Evolutionary conservation across 2,113 vertebrate species (phyloP), one percentile per base, ranked within the genome.

Genomic region (Brienomyrus longianalis): DNA sequence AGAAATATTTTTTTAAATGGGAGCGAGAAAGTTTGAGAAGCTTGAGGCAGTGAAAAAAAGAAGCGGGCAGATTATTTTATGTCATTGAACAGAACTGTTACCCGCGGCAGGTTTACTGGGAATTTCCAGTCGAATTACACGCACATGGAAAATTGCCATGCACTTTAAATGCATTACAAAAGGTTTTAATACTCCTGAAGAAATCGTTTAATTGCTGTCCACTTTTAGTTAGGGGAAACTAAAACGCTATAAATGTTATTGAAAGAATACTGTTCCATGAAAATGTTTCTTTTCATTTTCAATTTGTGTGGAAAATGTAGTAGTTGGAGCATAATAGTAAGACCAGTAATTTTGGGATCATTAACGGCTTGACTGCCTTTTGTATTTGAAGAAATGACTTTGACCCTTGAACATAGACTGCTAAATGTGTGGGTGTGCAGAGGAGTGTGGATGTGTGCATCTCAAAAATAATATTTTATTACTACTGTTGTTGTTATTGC

Each of bases 191-290:
- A 84, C 43, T 84, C 83, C 39, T 84, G 83, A 47, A 84, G 39
- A 39, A 84, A 84, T 84, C 39, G 39, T 84, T 84, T 84, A 47
- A 45, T 84, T 84, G 43, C 83, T 84, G 83, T 84, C 83, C 83
- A 84, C 43, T 84, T 84, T 84, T 23, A 23, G 45, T 84, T 84
- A 84, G 23, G 45, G 83, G 39, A 84, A 84, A 84, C 45, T 84
- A 84, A 84, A 84, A 47, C 1, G 83, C 45, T 83, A 48, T 84
- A 47, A 84, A 48, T 84, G 83, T 84, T 84, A 84, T 84, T 84
- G 83, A 84, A 84, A 43, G 83, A 84, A 84, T 84, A 84, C 83
- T 84, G 83, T n/a, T 23, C 83, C 83, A 48, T 84, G 83, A 84
- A 84, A 84, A 84, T 84, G 45, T 84, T 48, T 84, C 39, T 84